Percentiles rank a stretch among this genome's conserved stretches.
phyloP scores from a whole-genome alignment of 2,888 invertebrate genomes.

The Eugnorisma glareosa region DNA sequence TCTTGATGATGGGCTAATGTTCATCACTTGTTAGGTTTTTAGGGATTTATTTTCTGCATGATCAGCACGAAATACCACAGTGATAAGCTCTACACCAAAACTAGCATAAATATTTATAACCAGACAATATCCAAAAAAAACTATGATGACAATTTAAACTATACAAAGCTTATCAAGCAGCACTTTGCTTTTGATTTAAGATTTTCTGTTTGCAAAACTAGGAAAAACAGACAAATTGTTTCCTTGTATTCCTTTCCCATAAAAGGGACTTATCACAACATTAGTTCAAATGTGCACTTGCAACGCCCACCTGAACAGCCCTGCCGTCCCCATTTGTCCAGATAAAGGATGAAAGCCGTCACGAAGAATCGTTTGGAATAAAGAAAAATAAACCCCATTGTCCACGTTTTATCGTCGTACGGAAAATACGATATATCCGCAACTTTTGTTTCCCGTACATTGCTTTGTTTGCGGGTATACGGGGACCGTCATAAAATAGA shows the following conservation, averaged over 20 bases:
- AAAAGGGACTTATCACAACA: constrained; percentile 29
- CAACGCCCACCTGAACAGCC: constrained; percentile 32
- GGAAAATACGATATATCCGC: constrained; percentile 48
- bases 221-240: constrained; percentile 7
- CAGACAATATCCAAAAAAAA: neutral
- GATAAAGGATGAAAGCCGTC: constrained; percentile 46
- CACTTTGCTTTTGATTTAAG: neutral
- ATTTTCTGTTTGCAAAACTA: neutral
- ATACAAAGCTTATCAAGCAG: neutral
- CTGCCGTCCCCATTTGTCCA: constrained; percentile 33
- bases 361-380: constrained; percentile 46
- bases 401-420: constrained; percentile 44
- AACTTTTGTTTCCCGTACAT: constrained; percentile 51
- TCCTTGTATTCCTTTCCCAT: constrained; percentile 1
- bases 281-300: constrained; percentile 40
- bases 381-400: constrained; percentile 51
- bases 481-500: constrained; percentile 50
- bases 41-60: neutral
- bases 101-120: neutral
- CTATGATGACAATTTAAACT: neutral
- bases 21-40: constrained; percentile 8
- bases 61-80: neutral
- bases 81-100: neutral
- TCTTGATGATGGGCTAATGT: constrained; percentile 24
- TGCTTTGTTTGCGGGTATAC: constrained; percentile 53